A percentile compares a stretch with the other conserved stretches of the same genome.
Conservation (phyloP, 2,113 vertebrate species). For the Neodon shergylaensis region DNA sequence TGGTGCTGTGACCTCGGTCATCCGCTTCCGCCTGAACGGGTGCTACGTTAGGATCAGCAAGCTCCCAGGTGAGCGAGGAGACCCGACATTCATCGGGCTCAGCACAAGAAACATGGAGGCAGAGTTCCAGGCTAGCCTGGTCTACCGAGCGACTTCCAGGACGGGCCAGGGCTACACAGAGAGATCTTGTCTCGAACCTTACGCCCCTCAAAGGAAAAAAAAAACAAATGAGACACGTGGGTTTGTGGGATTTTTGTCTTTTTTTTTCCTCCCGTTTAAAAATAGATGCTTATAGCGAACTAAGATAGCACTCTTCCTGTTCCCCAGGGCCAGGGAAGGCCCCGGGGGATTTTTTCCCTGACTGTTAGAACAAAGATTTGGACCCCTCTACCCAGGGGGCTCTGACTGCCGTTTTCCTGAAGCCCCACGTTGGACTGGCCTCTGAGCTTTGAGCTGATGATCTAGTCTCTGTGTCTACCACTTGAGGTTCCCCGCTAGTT, state of each 20-base stretch:
- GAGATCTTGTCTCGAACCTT: background rate
- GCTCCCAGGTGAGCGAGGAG: background rate
- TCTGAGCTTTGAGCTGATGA: background rate
- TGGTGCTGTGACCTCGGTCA: background rate
- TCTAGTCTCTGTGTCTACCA: background rate
- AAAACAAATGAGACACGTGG: background rate
- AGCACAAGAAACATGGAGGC: background rate
- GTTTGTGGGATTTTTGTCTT: background rate
- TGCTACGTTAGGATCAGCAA: background rate
- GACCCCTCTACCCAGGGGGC: background rate
- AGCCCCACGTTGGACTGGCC: background rate
- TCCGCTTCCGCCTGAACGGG: no score
- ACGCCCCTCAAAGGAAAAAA: background rate
- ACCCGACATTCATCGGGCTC: background rate
- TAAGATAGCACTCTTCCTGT: constrained; percentile 1
- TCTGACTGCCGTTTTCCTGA: background rate
- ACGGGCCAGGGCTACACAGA: background rate
- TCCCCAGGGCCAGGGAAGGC: background rate
- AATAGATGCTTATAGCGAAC: background rate
- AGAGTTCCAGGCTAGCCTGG: background rate
- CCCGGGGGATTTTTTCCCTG: background rate
- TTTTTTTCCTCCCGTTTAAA: background rate
- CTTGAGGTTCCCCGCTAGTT: no score
- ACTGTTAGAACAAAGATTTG: background rate
- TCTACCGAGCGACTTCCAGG: background rate